A percentile compares a stretch with the other conserved stretches of the same genome.
These are phyloP conservation scores for Coreoperca whiteheadi DNA, from an alignment of 2,113 vertebrate species.

Conservation along the genomic window DNA sequence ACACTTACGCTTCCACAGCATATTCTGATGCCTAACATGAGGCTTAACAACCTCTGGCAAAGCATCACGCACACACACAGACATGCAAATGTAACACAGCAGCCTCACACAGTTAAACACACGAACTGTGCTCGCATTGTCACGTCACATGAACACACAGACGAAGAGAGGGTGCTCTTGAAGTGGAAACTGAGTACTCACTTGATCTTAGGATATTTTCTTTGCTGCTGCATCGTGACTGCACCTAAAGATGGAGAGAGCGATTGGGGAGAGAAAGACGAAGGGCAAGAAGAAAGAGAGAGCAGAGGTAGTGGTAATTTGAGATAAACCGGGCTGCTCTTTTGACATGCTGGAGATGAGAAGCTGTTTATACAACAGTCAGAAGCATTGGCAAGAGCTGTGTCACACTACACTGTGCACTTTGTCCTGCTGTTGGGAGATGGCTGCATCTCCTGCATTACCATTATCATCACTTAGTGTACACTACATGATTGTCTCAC, in stretches of 20 bases:
- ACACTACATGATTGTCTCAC: slow-evolving; percentile 49
- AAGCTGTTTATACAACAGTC: slow-evolving; percentile 68
- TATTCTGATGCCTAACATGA: slow-evolving; percentile 74
- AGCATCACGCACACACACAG: slow-evolving; percentile 50
- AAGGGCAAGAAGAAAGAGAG: slow-evolving; percentile 82
- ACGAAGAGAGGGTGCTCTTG: slow-evolving; percentile 15
- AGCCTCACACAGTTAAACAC: slow-evolving; percentile 45
- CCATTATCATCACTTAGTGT: slow-evolving; percentile 51
- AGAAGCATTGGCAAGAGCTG: slow-evolving; percentile 65
- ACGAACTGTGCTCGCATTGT: slow-evolving; percentile 26
- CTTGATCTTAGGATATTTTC: slow-evolving; percentile 99
- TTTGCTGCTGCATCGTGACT: slow-evolving; percentile 99
- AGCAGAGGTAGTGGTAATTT: slow-evolving; percentile 71
- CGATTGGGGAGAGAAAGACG: slow-evolving; percentile 54
- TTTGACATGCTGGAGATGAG: slow-evolving; percentile 72
- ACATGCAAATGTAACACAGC: slow-evolving; percentile 12
- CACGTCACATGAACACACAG: slow-evolving; percentile 30
- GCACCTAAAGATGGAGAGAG: slow-evolving; percentile 90
- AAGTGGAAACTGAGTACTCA: slow-evolving; percentile 83
- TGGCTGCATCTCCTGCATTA: slow-evolving; percentile 67
- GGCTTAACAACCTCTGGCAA: slow-evolving; percentile 76
- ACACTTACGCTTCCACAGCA: slow-evolving; percentile 68
- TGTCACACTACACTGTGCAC: slow-evolving; percentile 74
- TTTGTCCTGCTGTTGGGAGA: slow-evolving; percentile 75
- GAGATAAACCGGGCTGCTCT: slow-evolving; percentile 65